phyloP scores from a whole-genome alignment of 2,888 invertebrate species.

The Drosophila flavopinicola region DNA sequence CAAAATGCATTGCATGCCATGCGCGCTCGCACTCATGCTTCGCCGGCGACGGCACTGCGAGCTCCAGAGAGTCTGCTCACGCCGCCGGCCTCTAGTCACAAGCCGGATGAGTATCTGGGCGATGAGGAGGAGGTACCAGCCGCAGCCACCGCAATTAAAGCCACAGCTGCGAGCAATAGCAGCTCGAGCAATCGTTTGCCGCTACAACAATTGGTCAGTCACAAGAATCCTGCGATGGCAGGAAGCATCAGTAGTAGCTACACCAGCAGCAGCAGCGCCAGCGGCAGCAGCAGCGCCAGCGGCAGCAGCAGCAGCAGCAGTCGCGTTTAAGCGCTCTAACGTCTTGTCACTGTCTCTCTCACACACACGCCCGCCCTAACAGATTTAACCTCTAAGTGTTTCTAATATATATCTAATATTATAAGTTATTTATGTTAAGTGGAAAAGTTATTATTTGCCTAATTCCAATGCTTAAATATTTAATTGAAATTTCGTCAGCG shows the following conservation, averaged over 20 bases:
- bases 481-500: constrained; percentile 45
- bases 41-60: constrained; percentile 82
- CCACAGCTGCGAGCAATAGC: background rate
- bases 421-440: constrained; percentile 71
- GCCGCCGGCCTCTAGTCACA: constrained; percentile 84
- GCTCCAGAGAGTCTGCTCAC: constrained; percentile 83
- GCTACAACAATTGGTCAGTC: constrained; percentile 16
- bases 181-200: constrained; percentile 10
- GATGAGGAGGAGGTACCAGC: constrained; percentile 62
- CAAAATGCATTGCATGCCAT: constrained; percentile 77
- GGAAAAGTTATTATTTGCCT: constrained; percentile 62
- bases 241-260: constrained; percentile 6
- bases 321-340: constrained; percentile 14
- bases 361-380: constrained; percentile 65
- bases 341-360: constrained; percentile 16
- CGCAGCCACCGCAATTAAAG: constrained; percentile 5
- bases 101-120: constrained; percentile 72
- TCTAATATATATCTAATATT: constrained; percentile 44
- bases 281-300: constrained; percentile 3
- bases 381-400: constrained; percentile 70
- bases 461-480: constrained; percentile 55
- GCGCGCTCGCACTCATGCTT: constrained; percentile 81
- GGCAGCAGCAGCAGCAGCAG: constrained; percentile 21
- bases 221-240: constrained; percentile 11
- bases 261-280: constrained; percentile 5